Percentiles rank a stretch among this genome's conserved stretches.
These are phyloP conservation scores for Pongo pygmaeus DNA, from an alignment of 2,113 vertebrate genomes.

Conservation along the genomic window DNA sequence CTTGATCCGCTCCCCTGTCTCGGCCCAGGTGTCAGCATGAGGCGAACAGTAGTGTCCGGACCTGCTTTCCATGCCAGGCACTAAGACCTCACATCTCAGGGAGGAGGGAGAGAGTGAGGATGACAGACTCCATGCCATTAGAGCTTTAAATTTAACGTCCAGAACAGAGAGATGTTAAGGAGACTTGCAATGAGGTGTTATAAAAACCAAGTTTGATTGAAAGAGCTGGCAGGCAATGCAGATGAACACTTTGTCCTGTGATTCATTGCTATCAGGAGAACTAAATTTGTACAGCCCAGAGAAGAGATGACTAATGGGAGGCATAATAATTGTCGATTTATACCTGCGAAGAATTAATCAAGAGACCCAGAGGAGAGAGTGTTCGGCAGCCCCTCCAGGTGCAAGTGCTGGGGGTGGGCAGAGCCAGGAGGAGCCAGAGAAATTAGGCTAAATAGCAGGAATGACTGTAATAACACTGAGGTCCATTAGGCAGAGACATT, in stretches of 20 bases:
- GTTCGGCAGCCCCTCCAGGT: background rate
- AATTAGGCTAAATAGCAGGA: conserved; percentile 13
- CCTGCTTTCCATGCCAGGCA: background rate
- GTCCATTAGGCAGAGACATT: background rate
- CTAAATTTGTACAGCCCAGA: conserved; percentile 69
- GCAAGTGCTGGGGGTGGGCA: background rate
- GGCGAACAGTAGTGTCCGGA: background rate
- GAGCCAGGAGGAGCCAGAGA: background rate
- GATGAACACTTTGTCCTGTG: conserved; percentile 67
- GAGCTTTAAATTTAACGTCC: conserved; percentile 55
- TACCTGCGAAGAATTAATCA: conserved; percentile 75
- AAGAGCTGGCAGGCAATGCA: conserved; percentile 67
- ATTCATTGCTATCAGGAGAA: conserved; percentile 70
- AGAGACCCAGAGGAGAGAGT: conserved; percentile 50
- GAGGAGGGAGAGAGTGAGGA: background rate
- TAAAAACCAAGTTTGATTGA: conserved; percentile 76
- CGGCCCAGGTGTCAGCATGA: background rate
- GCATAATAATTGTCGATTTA: conserved; percentile 64
- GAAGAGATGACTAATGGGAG: conserved; percentile 69
- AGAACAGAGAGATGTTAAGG: conserved; percentile 71
- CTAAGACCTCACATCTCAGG: background rate
- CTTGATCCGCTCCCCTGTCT: conserved; percentile 36
- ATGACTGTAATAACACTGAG: background rate
- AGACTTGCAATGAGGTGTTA: conserved; percentile 71
- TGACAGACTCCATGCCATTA: background rate